These are phyloP conservation scores for Pseudochromis fuscus DNA, from an alignment of 2,797 vertebrate species.

Conservation along the genomic window DNA sequence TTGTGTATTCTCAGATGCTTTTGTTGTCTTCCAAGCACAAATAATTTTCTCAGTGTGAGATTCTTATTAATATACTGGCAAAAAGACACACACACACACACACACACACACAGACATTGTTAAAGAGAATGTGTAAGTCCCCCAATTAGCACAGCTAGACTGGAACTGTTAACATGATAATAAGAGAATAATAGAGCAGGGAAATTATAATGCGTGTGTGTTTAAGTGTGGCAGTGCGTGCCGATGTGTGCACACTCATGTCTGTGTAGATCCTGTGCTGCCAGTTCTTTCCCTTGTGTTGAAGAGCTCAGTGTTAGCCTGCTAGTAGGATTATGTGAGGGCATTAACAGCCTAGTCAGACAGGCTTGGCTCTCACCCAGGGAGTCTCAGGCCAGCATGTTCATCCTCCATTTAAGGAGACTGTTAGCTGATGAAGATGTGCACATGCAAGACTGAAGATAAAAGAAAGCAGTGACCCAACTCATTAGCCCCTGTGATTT, in stretches of 20 bases:
- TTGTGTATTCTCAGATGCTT: conserved; percentile 83
- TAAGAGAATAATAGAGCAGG: conserved; percentile 83
- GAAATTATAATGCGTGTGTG: conserved; percentile 60
- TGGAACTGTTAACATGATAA: conserved; percentile 79
- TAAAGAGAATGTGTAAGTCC: conserved; percentile 82
- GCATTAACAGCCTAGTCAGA: conserved; percentile 84
- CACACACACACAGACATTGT: conserved; percentile 82
- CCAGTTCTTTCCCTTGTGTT: conserved; percentile 66
- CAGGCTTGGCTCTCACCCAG: conserved; percentile 82
- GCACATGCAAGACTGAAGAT: conserved; percentile 92
- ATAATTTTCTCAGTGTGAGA: conserved; percentile 85
- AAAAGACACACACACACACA: conserved; percentile 61
- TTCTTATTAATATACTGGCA: conserved; percentile 80
- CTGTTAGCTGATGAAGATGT: conserved; percentile 88
- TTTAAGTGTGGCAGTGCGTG: conserved; percentile 45
- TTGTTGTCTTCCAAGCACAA: conserved; percentile 82
- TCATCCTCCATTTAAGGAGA: conserved; percentile 86
- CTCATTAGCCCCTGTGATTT: conserved; percentile 99
- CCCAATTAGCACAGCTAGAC: conserved; percentile 84
- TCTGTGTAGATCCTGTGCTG: conserved; percentile 42
- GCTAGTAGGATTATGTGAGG: conserved; percentile 77
- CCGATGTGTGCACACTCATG: conserved; percentile 26
- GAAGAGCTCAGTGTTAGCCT: conserved; percentile 67
- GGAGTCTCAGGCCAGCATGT: conserved; percentile 76
- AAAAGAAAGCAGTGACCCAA: conserved; percentile 97